phyloP scores from a whole-genome alignment of 2,797 vertebrate species.

The Chaetophractus vellerosus region DNA sequence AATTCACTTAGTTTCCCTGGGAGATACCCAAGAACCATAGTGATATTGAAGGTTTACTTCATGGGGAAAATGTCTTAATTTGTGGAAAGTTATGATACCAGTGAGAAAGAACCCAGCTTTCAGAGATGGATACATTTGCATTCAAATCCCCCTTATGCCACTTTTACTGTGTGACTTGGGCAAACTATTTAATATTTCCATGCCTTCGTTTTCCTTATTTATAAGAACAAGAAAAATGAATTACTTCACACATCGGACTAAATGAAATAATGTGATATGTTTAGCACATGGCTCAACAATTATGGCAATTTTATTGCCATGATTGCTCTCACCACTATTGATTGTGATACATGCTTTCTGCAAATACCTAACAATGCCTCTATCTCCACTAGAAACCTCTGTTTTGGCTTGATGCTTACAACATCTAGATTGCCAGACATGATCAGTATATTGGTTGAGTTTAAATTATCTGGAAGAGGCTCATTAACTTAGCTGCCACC shows the following conservation, averaged over 20 bases:
- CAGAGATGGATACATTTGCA: conserved; percentile 30
- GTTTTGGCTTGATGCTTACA: not conserved
- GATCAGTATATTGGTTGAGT: not conserved
- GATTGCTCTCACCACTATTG: not conserved
- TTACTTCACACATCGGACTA: not conserved
- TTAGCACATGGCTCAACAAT: not conserved
- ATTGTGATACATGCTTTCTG: conserved; percentile 20
- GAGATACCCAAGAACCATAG: conserved; percentile 4
- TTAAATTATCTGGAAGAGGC: conserved; percentile 10
- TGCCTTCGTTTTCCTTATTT: not conserved
- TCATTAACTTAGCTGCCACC: not conserved
- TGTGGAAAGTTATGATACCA: not conserved
- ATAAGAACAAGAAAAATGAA: conserved; percentile 35
- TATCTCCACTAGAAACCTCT: not conserved
- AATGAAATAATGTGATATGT: not conserved
- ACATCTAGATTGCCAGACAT: not conserved
- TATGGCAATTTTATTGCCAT: not conserved
- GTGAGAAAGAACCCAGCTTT: conserved; percentile 5
- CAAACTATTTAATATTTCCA: conserved; percentile 56
- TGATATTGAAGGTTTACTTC: conserved; percentile 47
- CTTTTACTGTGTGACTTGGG: not conserved
- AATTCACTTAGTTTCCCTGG: conserved; percentile 1
- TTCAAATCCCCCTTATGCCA: not conserved
- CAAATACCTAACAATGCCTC: not conserved
- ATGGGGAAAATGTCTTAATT: not conserved